Evolutionary conservation across 2,888 invertebrate genomes (phyloP).

Genomic region (Amphipyra berbera): DNA sequence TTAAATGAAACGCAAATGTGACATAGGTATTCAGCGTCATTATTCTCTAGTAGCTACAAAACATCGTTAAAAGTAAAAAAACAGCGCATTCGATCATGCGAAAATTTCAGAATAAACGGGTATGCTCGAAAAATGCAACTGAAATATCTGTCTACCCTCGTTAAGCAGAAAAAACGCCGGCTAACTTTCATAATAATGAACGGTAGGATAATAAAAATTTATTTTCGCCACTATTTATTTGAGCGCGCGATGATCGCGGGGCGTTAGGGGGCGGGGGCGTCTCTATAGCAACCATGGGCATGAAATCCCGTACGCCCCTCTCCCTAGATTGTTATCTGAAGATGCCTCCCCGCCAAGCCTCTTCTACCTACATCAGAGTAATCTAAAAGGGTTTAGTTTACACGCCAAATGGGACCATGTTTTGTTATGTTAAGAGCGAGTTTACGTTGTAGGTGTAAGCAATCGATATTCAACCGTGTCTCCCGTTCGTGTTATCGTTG

Average conservation of each 20-base stretch:
- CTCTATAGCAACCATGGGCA: slow-evolving; percentile 81
- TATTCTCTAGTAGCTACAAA: neutral
- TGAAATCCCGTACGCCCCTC: slow-evolving; percentile 83
- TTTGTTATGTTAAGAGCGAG: slow-evolving; percentile 57
- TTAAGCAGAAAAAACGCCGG: slow-evolving; percentile 73
- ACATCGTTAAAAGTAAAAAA: too few species aligned
- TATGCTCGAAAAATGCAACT: slow-evolving; percentile 65
- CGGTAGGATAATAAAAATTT: slow-evolving; percentile 85
- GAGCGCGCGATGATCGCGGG: slow-evolving; percentile 82
- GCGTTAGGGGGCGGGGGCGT: slow-evolving; percentile 83
- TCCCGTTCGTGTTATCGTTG: slow-evolving; percentile 49
- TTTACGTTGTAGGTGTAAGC: slow-evolving; percentile 46
- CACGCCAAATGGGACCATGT: slow-evolving; percentile 67
- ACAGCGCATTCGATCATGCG: neutral
- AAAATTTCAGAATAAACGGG: slow-evolving; percentile 39
- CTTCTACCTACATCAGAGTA: slow-evolving; percentile 78
- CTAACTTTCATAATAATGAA: slow-evolving; percentile 84
- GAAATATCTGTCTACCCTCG: slow-evolving; percentile 65
- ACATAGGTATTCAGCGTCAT: too few species aligned
- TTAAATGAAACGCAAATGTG: too few species aligned
- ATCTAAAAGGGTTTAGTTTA: slow-evolving; percentile 85
- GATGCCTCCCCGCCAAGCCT: slow-evolving; percentile 82
- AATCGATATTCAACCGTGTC: slow-evolving; percentile 74
- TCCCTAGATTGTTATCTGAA: slow-evolving; percentile 87
- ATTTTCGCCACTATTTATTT: slow-evolving; percentile 84